These are phyloP conservation scores for Julus scandinavius DNA, from an alignment of 2,888 invertebrate genomes.

Conservation along the genomic window DNA sequence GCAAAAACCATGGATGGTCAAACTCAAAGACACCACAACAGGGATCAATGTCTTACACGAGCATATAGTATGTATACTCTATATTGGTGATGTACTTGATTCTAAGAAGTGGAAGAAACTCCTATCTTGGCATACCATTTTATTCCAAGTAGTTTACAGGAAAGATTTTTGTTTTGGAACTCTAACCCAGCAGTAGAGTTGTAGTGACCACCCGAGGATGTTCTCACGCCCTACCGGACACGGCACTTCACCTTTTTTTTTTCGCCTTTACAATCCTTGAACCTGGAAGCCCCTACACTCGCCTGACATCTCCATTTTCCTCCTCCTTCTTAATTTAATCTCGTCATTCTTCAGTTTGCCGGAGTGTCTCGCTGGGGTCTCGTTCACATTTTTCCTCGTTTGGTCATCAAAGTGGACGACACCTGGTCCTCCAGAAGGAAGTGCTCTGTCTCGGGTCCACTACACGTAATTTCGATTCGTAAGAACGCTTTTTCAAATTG, in stretches of 20 bases:
- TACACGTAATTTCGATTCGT: not conserved
- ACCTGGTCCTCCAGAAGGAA: not conserved
- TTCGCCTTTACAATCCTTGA: not conserved
- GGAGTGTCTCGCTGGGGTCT: not conserved
- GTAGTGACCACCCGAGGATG: not conserved
- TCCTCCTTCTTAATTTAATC: not conserved
- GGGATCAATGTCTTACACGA: too few species aligned
- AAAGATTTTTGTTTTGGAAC: too few species aligned
- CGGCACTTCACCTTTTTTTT: conserved; percentile 31
- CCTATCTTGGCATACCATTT: too few species aligned
- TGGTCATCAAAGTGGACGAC: conserved; percentile 10
- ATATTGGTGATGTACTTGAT: too few species aligned
- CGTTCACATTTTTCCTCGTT: not conserved
- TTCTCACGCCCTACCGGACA: conserved; percentile 26
- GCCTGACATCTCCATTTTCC: conserved; percentile 31
- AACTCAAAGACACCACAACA: too few species aligned
- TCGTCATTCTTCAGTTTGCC: not conserved
- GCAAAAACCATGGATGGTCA: too few species aligned
- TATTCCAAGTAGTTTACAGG: too few species aligned
- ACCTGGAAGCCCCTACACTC: conserved; percentile 12
- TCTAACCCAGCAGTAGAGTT: too few species aligned
- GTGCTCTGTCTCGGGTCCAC: not conserved
- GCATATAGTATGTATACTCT: too few species aligned
- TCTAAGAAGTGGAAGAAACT: too few species aligned
- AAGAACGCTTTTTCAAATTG: conserved; percentile 19